phyloP scores from a whole-genome alignment of 2,113 vertebrate species.

The Leucopsar rothschildi region DNA sequence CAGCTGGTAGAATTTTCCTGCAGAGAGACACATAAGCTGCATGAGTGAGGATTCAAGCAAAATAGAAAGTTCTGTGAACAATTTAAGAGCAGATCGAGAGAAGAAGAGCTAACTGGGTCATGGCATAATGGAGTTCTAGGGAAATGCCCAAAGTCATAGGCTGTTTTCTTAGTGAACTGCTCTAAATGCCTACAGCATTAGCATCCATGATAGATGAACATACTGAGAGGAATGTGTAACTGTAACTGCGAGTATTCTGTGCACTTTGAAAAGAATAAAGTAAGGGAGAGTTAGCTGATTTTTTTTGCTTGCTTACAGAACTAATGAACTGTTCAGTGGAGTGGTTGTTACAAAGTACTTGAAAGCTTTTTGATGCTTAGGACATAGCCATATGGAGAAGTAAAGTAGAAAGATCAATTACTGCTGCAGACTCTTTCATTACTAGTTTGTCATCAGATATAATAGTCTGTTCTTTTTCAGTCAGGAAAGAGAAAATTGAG shows the following conservation, averaged over 20 bases:
- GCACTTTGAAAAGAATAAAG: background rate
- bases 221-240: background rate
- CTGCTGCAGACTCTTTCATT: background rate
- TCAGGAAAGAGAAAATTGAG: background rate
- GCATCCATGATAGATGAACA: background rate
- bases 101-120: background rate
- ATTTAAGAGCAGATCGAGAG: background rate
- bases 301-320: background rate
- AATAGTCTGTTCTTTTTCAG: background rate
- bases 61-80: background rate
- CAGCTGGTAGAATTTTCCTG: background rate
- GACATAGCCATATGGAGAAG: background rate
- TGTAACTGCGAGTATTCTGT: background rate
- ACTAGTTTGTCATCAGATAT: background rate
- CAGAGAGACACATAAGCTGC: background rate
- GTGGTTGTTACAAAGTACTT: background rate
- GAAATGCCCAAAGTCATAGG: background rate
- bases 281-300: background rate
- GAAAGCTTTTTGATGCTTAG: background rate
- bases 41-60: background rate
- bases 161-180: background rate
- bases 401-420: background rate
- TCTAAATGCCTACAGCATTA: background rate
- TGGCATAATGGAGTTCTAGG: background rate
- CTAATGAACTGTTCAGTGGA: background rate